phyloP scores from a whole-genome alignment of 2,113 vertebrate species.

The Tinamus guttatus region DNA sequence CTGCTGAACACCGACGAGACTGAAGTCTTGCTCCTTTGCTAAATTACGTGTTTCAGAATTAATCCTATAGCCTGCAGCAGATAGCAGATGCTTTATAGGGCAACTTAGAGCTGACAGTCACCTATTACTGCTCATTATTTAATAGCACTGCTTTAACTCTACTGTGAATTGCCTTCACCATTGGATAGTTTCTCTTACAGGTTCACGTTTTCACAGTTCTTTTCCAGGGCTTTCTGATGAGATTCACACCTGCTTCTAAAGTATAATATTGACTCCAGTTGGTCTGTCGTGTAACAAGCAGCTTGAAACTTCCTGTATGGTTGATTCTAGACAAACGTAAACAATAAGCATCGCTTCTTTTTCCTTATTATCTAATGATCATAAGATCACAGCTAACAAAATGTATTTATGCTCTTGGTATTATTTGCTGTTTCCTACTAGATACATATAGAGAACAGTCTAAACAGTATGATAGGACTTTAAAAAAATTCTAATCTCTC shows the following conservation, averaged over 20 bases:
- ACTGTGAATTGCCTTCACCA: not conserved
- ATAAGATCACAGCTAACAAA: not conserved
- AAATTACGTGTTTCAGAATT: conserved; percentile 42
- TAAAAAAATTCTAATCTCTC: too few species aligned
- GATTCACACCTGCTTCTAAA: conserved; percentile 64
- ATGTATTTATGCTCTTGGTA: not conserved
- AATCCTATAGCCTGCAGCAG: conserved; percentile 39
- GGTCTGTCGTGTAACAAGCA: not conserved
- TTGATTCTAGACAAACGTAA: not conserved
- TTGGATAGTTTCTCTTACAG: conserved; percentile 12
- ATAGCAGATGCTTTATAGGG: conserved; percentile 35
- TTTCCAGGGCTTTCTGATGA: conserved; percentile 36
- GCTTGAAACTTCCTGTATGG: not conserved
- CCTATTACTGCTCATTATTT: conserved; percentile 61
- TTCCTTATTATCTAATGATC: not conserved
- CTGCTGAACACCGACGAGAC: not conserved
- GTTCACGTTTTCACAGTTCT: not conserved
- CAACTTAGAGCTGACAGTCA: conserved; percentile 22
- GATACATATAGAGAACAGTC: not conserved
- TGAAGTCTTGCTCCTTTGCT: conserved; percentile 27
- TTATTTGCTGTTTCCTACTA: not conserved
- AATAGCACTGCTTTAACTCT: conserved; percentile 29
- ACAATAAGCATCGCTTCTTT: not conserved
- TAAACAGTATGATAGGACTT: not conserved
- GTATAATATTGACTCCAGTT: conserved; percentile 31